phyloP scores from a whole-genome alignment of 2,797 vertebrate genomes.

The Rhinophrynus dorsalis region DNA sequence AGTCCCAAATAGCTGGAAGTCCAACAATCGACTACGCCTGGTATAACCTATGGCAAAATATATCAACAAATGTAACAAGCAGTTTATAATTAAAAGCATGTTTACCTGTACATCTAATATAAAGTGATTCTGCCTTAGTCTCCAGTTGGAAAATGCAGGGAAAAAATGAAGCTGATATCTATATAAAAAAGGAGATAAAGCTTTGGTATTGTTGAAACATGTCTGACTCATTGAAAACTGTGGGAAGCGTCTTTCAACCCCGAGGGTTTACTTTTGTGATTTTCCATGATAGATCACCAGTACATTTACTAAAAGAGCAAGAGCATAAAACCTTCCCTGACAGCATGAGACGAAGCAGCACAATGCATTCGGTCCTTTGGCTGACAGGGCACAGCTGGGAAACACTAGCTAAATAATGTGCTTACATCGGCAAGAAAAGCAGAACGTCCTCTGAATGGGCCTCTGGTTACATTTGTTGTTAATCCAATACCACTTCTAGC shows the following conservation, averaged over 20 bases:
- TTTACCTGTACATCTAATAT: slow-evolving; percentile 77
- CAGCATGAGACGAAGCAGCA: slow-evolving; percentile 59
- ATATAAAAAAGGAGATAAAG: slow-evolving; percentile 63
- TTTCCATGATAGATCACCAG: slow-evolving; percentile 57
- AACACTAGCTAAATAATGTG: slow-evolving; percentile 49
- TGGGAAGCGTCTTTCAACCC: slow-evolving; percentile 63
- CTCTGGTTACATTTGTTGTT: slow-evolving; percentile 35
- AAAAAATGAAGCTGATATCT: slow-evolving; percentile 63
- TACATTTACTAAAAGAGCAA: slow-evolving; percentile 61
- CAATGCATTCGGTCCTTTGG: slow-evolving; percentile 71
- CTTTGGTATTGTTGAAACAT: slow-evolving; percentile 67
- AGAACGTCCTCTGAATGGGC: slow-evolving; percentile 53
- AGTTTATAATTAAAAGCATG: background rate
- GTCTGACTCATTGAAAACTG: slow-evolving; percentile 63
- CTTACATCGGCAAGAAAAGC: slow-evolving; percentile 57
- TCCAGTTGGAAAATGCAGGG: slow-evolving; percentile 70
- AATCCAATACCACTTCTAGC: slow-evolving; percentile 27
- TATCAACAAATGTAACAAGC: too few relatives aligned
- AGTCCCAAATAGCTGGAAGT: too few relatives aligned
- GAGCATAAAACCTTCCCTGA: slow-evolving; percentile 52
- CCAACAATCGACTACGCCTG: too few relatives aligned
- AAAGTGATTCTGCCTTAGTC: slow-evolving; percentile 69
- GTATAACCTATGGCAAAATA: too few relatives aligned
- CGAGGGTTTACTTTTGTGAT: slow-evolving; percentile 59
- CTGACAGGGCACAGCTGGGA: slow-evolving; percentile 85